Evolutionary conservation across 2,797 vertebrate genomes (phyloP).

Genomic region (Coregonus ussuriensis): DNA sequence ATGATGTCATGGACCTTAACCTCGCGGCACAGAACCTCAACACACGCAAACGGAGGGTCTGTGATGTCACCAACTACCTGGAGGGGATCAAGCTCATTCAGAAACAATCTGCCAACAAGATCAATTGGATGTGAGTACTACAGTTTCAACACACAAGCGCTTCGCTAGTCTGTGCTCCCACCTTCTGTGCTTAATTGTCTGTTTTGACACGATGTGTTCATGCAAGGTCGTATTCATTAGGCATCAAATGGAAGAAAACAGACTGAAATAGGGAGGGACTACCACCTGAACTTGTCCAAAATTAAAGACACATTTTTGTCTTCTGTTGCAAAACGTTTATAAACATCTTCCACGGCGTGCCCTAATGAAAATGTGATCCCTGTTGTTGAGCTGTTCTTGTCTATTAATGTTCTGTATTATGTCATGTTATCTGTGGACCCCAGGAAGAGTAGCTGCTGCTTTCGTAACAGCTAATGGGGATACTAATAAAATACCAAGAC

Average conservation of each 20-base stretch:
- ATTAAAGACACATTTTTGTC: neutral
- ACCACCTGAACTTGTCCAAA: neutral
- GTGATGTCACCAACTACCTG: conserved; percentile 90
- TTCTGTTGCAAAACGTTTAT: neutral
- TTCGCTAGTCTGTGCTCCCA: neutral
- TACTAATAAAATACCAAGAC: too few species aligned
- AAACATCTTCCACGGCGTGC: too few species aligned
- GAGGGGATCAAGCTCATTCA: conserved; percentile 82
- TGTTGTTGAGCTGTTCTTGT: neutral
- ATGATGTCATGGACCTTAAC: conserved; percentile 84
- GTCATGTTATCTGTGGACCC: neutral
- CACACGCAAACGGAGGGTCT: conserved; percentile 82
- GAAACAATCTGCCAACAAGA: conserved; percentile 83
- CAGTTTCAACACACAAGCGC: neutral
- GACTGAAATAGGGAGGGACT: too few species aligned
- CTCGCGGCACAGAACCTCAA: conserved; percentile 75
- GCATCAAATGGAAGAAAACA: too few species aligned
- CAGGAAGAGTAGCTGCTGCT: too few species aligned
- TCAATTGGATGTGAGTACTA: conserved; percentile 90
- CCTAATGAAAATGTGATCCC: too few species aligned
- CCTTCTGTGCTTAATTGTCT: neutral
- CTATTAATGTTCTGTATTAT: neutral
- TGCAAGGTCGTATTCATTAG: neutral
- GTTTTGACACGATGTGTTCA: neutral
- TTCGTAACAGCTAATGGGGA: too few species aligned